phyloP scores from a whole-genome alignment of 2,888 invertebrate species.

The Kuschelorhynchus macadamiae region DNA sequence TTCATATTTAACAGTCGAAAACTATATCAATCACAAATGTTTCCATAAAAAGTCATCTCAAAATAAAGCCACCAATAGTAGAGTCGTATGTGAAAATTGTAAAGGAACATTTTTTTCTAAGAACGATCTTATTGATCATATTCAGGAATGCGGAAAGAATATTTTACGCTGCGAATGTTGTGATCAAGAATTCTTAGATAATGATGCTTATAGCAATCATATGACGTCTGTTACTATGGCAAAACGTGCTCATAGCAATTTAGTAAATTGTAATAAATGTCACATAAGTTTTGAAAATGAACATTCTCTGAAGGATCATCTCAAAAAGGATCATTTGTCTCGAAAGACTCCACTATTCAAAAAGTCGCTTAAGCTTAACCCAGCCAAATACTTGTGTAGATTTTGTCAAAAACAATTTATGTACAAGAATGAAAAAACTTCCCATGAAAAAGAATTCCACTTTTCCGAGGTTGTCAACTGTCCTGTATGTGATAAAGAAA shows the following conservation, averaged over 20 bases:
- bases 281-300: background rate
- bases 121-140: conserved; percentile 5
- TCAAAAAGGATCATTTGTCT: conserved; percentile 12
- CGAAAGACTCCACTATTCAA: too few species aligned
- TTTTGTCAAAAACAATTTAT: conserved; percentile 63
- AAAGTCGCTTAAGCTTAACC: background rate
- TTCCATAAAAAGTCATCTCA: conserved; percentile 19
- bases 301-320: conserved; percentile 5
- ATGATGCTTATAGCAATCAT: conserved; percentile 7
- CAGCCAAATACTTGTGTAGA: conserved; percentile 48
- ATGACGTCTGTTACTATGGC: background rate
- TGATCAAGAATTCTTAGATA: conserved; percentile 8
- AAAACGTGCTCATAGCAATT: background rate
- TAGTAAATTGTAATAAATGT: conserved; percentile 10
- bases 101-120: conserved; percentile 47
- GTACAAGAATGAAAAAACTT: conserved; percentile 40
- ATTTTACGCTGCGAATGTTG: conserved; percentile 16
- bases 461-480: conserved; percentile 34
- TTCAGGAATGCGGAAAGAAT: conserved; percentile 2
- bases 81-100: conserved; percentile 53
- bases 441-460: conserved; percentile 50
- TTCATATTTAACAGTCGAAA: background rate
- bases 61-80: conserved; percentile 10
- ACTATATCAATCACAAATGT: conserved; percentile 20
- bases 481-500: conserved; percentile 20